Evolutionary conservation across 2,113 vertebrate species (phyloP), one percentile per base, ranked within the genome.

Genomic region (Centropus bengalensis): DNA sequence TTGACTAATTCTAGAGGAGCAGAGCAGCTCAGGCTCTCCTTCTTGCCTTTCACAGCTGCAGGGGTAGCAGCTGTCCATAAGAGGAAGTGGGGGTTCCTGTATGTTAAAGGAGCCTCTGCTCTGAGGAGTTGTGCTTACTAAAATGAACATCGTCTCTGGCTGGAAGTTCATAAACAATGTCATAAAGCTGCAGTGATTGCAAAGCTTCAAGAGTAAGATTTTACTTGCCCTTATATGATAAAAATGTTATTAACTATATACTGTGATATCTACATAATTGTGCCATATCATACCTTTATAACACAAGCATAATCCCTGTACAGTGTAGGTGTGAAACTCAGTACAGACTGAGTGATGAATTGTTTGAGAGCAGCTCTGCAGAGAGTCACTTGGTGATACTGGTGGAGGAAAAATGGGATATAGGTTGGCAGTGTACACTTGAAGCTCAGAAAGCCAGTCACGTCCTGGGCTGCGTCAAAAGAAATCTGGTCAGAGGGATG

Each of bases 401-500:
- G 32, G 45, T 45, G 20, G 16, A 26, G 68, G 52, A 51, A 51
- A 58, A 59, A 24, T 19, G 20, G 7, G 30, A 23, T 66, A 10
- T 24, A 32, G 33, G 42, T 44, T 32, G 21, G 32, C 60, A 51
- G 15, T 19, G 51, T 49, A 42, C 3, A 7, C 33, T 49, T n/a
- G 32, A 36, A 67, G 52, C 45, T 45, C 38, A 54, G 38, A 52
- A 52, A 8, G 26, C 44, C 14, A 49, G 6, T 5, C 0, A 1
- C 20, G 22, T 52, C 45, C 45, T 67, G 36, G 20, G 18, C 69
- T 67, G 60, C 27, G n/a, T 38, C 12, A 63, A 14, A 51, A 58
- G 36, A 14, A 52, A 22, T 0, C 1, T 36, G 26, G 11, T 20
- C 30, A 58, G 59, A 30, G 51, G 32, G 22, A 27, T 2, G 0